Evolutionary conservation across 2,888 invertebrate genomes (phyloP), one percentile per base, ranked within the genome.

Genomic region (Resseliella maxima): DNA sequence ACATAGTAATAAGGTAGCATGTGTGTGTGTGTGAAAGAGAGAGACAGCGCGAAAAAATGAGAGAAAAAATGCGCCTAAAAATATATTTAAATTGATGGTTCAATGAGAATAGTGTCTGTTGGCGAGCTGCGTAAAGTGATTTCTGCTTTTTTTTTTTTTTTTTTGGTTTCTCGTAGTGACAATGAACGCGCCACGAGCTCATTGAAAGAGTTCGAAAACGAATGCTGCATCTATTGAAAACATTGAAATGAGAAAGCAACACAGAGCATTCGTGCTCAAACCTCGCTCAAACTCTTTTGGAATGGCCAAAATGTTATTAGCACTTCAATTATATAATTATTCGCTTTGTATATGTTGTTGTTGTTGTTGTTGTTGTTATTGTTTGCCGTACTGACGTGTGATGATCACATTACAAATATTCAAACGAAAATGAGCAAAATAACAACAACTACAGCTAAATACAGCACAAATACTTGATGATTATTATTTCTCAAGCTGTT

Each of bases 61-160:
- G n/a, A 50, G n/a, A 21, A 24, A 59, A 59, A 59, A 59, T 59
- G n/a, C 24, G 59, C 59, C 12, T 59, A n/a, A 59, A 59, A 59
- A 59, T 59, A 59, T 59, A 59, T 59, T 59, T 24, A 59, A 59
- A 59, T 59, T 59, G 59, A 24, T 59, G 59, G 59, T 24, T 50
- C 50, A 50, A 50, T 59, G 59, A 59, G 24, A 59, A 24, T 24
- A 6, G 27, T 59, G n/a, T n/a, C 59, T 8, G 59, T 59, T 59
- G 24, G 59, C 59, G 24, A 6, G 27, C 59, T 6, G 59, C n/a
- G 15, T 59, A 6, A n/a, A n/a, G n/a, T n/a, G n/a, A n/a, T 45
- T 45, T 45, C 45, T n/a, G 45, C 45, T 45, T 5, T 12, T 45
- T 45, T 12, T 45, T 45, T 45, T 12, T 5, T 12, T 5, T 45